Conservation (phyloP, 2,888 invertebrate species). For the Invenusta paracnida region DNA sequence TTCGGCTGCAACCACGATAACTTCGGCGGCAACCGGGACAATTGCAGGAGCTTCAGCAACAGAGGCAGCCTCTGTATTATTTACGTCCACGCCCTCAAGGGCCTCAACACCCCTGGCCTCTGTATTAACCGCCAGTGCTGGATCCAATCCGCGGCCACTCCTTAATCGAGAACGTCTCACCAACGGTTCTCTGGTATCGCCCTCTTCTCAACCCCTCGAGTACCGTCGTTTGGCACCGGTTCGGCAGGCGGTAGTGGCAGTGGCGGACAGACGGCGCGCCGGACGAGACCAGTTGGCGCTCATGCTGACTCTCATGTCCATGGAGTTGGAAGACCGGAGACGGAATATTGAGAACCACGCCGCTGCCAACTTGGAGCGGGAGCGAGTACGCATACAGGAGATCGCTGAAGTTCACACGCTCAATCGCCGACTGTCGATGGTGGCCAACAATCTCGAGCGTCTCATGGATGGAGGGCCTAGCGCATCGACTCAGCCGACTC, state of each 20-base stretch:
- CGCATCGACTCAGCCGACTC: not conserved
- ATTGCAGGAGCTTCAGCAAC: not conserved
- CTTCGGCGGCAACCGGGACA: not conserved
- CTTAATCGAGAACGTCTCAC: not conserved
- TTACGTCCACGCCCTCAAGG: not conserved
- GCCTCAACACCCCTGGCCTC: not conserved
- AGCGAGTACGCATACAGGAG: constrained; percentile 32
- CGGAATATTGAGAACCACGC: constrained; percentile 33
- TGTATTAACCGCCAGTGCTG: not conserved
- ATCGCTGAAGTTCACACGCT: constrained; percentile 42
- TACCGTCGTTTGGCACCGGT: constrained; percentile 37
- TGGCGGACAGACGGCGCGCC: constrained; percentile 18
- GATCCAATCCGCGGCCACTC: not conserved
- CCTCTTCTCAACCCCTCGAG: constrained; percentile 1
- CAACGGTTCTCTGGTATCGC: not conserved
- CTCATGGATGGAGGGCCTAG: constrained; percentile 24
- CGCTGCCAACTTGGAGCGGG: constrained; percentile 22
- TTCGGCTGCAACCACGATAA: not conserved
- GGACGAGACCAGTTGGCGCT: constrained; percentile 41
- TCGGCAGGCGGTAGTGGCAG: constrained; percentile 17
- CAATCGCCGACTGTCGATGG: constrained; percentile 40
- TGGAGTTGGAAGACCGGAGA: constrained; percentile 40
- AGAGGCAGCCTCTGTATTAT: too few relatives aligned
- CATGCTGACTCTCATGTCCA: constrained; percentile 41
- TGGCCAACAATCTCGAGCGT: constrained; percentile 41